Conservation (phyloP, 2,113 vertebrate genomes). For the Thamnophis sirtalis region DNA sequence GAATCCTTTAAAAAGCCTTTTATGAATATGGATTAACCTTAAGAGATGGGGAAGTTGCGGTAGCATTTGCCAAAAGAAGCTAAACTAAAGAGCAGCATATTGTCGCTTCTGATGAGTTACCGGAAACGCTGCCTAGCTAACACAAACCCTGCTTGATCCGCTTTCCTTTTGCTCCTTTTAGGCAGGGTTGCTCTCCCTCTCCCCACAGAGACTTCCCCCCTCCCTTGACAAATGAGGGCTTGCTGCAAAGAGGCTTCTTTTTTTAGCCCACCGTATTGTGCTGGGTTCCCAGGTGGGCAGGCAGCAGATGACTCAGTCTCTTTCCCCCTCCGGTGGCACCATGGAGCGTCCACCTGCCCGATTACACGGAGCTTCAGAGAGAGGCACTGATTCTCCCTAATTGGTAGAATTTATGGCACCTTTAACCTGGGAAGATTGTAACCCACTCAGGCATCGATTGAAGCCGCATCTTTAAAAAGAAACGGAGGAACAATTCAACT, state of each 20-base stretch:
- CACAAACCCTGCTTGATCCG: slow-evolving; percentile 35
- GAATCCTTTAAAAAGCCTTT: not conserved
- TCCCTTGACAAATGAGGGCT: slow-evolving; percentile 15
- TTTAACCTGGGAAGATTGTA: slow-evolving; percentile 29
- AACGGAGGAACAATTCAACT: not conserved
- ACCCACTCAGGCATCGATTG: slow-evolving; percentile 26
- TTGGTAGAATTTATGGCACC: slow-evolving; percentile 40
- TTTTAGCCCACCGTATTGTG: slow-evolving; percentile 21
- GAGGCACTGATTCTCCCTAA: slow-evolving; percentile 41
- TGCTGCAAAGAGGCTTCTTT: slow-evolving; percentile 36
- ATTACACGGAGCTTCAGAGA: slow-evolving; percentile 37
- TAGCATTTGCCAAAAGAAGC: not conserved
- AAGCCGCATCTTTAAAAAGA: slow-evolving; percentile 38
- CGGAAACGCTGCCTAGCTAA: not conserved
- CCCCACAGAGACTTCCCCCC: not conserved
- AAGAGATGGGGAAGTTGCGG: not conserved
- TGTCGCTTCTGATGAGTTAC: not conserved
- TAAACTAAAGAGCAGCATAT: not conserved
- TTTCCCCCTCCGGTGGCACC: slow-evolving; percentile 29
- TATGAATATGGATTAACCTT: not conserved
- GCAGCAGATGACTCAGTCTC: slow-evolving; percentile 13
- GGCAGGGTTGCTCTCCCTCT: slow-evolving; percentile 1
- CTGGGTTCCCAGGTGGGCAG: slow-evolving; percentile 7
- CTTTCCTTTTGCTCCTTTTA: not conserved
- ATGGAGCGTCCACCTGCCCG: slow-evolving; percentile 37